Percentiles rank a stretch among this genome's conserved stretches.
phyloP scores from a whole-genome alignment of 2,113 vertebrate species.

The Gnathonemus longibarbis region DNA sequence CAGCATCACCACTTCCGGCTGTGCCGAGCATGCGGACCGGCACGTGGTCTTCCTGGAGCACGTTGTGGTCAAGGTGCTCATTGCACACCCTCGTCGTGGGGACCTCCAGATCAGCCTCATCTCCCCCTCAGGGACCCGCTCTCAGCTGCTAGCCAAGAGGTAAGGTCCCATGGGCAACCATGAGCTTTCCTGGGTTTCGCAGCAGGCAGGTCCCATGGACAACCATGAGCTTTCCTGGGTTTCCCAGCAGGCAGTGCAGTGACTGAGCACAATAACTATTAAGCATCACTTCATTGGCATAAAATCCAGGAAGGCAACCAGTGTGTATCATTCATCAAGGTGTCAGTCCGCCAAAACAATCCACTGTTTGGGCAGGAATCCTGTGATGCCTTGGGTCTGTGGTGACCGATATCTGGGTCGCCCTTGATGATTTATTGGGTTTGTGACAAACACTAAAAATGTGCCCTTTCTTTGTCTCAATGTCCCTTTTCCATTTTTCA shows the following conservation, averaged over 20 bases:
- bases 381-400: background rate
- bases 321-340: background rate
- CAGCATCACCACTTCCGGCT: slow-evolving; percentile 63
- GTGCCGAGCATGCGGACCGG: slow-evolving; percentile 63
- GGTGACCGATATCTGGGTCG: background rate
- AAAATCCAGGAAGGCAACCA: background rate
- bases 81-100: slow-evolving; percentile 74
- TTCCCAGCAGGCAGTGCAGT: background rate
- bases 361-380: background rate
- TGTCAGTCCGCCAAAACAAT: background rate
- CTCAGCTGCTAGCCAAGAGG: slow-evolving; percentile 80
- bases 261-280: no score
- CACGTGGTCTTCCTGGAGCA: slow-evolving; percentile 75
- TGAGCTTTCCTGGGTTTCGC: background rate
- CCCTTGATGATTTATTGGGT: background rate
- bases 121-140: slow-evolving; percentile 77
- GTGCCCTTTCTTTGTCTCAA: background rate
- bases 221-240: background rate
- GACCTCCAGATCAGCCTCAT: slow-evolving; percentile 83
- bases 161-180: slow-evolving; percentile 40
- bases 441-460: background rate
- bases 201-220: background rate
- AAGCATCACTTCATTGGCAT: background rate
- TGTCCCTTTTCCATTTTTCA: background rate
- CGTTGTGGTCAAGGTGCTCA: slow-evolving; percentile 69